Base-by-base conservation (phyloP, 23 tunicate genomes). In the Styela plicata region DNA sequence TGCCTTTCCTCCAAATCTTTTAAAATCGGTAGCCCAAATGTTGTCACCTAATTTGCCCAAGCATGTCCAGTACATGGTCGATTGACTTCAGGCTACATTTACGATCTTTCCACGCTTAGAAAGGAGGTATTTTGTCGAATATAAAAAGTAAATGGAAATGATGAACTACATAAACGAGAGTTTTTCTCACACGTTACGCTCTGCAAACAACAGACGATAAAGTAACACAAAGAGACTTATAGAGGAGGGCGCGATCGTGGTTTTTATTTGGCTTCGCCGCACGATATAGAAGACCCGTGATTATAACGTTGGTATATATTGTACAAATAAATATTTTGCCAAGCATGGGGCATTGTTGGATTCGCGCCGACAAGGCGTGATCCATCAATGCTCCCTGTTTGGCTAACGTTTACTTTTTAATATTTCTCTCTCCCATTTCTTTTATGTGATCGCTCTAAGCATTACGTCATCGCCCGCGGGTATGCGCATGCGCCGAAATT, bases 401-500 rank as follows among this genome's bases (percentile, higher is more conserved):
- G n/a, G n/a, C n/a, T n/a, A n/a, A n/a, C n/a, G n/a, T n/a, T n/a
- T n/a, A n/a, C n/a, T n/a, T n/a, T n/a, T n/a, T n/a, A n/a, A n/a
- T 28, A 18, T 71, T 30, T 20, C 77, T 71, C 77, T 32, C 36
- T 33, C 17, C 23, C 36, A 13, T n/a, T n/a, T n/a, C 36, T 71
- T 34, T 71, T 71, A 26, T 28, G 36, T 16, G 34, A 28, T 34
- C 35, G 32, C 77, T 71, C 77, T 21, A 83, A 69, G 74, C 74
- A 89, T 91, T 91, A 86, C 97, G 97, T 91, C 97, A 91, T 44
- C 61, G 30, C 44, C 35, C 69, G 69, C 71, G 67, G 63, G 81
- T 82, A 63, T 91, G 97, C 97, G 97, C 97, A 91, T 91, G 97
- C 97, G 97, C 90, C 23, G 33, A 57, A 52, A 32, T 25, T 80